Conservation (phyloP, 1,140 invertebrate genomes). For the Chelonus insularis region DNA sequence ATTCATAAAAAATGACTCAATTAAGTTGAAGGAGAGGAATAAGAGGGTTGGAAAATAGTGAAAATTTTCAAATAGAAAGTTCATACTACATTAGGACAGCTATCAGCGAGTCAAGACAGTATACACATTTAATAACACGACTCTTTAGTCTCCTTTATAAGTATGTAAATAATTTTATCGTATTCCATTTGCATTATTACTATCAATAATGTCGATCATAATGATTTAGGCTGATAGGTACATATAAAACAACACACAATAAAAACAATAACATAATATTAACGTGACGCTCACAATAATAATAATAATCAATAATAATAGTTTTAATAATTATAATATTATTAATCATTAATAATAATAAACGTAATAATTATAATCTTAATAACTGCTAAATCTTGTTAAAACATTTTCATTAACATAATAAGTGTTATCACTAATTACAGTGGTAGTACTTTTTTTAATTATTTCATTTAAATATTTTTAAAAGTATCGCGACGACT, state of each 20-base stretch:
- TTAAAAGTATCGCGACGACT: slow-evolving; percentile 42
- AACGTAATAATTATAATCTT: slow-evolving; percentile 33
- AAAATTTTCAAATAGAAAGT: slow-evolving; percentile 25
- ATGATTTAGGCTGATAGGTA: slow-evolving; percentile 53
- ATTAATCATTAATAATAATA: slow-evolving; percentile 24
- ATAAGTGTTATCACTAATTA: slow-evolving; percentile 58
- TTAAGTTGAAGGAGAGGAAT: no score
- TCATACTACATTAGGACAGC: slow-evolving; percentile 37
- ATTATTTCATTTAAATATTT: slow-evolving; percentile 11
- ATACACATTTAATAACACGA: slow-evolving; percentile 54
- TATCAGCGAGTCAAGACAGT: slow-evolving; percentile 43
- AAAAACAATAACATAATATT: slow-evolving; percentile 63
- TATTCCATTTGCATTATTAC: slow-evolving; percentile 36
- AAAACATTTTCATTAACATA: slow-evolving; percentile 53
- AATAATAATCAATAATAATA: slow-evolving; percentile 48
- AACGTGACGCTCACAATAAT: slow-evolving; percentile 59
- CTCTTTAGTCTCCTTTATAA: slow-evolving; percentile 41
- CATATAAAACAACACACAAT: slow-evolving; percentile 62
- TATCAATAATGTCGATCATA: slow-evolving; percentile 44
- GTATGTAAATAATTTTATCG: slow-evolving; percentile 49
- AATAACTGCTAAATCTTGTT: slow-evolving; percentile 52
- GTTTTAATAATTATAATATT: slow-evolving; percentile 33
- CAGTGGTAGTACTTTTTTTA: slow-evolving; percentile 38
- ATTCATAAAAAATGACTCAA: no score
- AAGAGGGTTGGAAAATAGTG: background rate